Conservation (phyloP, 2,797 vertebrate genomes). For the Tangara arthus region DNA sequence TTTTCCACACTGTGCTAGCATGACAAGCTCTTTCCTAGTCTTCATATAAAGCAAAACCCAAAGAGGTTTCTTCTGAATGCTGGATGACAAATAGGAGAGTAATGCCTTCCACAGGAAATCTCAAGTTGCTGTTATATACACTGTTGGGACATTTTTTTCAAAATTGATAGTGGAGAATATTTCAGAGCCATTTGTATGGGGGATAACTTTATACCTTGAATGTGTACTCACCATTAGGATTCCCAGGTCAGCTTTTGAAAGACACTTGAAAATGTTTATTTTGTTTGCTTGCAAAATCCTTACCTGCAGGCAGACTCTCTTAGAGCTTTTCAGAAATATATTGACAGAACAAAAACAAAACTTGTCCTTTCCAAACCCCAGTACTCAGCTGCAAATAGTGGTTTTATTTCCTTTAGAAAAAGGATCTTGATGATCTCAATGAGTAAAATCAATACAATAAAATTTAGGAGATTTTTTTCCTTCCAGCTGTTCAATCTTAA, state of each 20-base stretch:
- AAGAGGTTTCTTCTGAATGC: not conserved
- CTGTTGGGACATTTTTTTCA: not conserved
- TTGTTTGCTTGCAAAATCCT: not conserved
- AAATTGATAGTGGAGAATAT: not conserved
- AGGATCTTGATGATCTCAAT: not conserved
- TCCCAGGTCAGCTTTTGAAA: not conserved
- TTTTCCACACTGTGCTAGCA: not conserved
- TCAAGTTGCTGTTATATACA: not conserved
- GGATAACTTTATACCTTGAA: not conserved
- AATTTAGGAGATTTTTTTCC: accelerated
- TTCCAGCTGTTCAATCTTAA: not conserved
- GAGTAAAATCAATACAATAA: not conserved
- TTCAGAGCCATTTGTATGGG: not conserved
- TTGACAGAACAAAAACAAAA: not conserved
- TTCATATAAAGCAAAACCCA: not conserved
- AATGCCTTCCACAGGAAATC: not conserved
- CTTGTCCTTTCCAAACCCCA: not conserved
- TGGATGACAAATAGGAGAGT: not conserved
- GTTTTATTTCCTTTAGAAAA: not conserved
- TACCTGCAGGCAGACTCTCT: not conserved
- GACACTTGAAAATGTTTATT: not conserved
- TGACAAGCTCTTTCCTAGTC: not conserved
- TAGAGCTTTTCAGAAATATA: not conserved
- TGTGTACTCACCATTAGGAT: not conserved
- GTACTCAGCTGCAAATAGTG: not conserved